These are phyloP conservation scores for Lapara coniferarum DNA, from an alignment of 2,888 invertebrate genomes.

Conservation along the genomic window DNA sequence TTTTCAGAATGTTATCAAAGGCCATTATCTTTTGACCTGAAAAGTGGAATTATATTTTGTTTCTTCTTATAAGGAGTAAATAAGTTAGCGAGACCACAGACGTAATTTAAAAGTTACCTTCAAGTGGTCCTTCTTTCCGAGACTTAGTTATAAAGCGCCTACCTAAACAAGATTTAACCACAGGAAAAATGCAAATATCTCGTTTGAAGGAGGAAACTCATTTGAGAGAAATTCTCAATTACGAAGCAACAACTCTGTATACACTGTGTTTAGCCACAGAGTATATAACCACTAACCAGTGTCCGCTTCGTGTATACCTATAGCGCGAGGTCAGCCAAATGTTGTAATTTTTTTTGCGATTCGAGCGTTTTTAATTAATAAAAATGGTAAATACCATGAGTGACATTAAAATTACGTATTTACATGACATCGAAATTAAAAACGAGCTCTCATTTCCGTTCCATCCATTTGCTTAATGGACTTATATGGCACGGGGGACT, in stretches of 20 bases:
- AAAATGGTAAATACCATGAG: conserved; percentile 56
- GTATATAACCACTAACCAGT: neutral
- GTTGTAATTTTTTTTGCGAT: conserved; percentile 47
- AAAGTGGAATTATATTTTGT: conserved; percentile 82
- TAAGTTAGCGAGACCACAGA: conserved; percentile 75
- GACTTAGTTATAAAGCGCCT: conserved; percentile 58
- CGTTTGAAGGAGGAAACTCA: conserved; percentile 52
- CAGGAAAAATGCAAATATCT: conserved; percentile 52
- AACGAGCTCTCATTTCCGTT: conserved; percentile 76
- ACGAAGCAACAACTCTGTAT: conserved; percentile 8
- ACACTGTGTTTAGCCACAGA: neutral
- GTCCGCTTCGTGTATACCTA: neutral
- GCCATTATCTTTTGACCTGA: conserved; percentile 82
- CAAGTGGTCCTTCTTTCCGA: conserved; percentile 60
- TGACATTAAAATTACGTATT: conserved; percentile 67
- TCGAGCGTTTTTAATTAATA: conserved; percentile 58
- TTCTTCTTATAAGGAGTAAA: conserved; percentile 78
- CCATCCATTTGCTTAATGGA: conserved; percentile 81
- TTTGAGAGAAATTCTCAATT: conserved; percentile 32
- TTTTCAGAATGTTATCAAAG: conserved; percentile 81
- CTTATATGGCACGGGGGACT: conserved; percentile 77
- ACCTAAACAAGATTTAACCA: conserved; percentile 59
- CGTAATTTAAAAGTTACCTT: conserved; percentile 77
- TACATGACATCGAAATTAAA: conserved; percentile 78
- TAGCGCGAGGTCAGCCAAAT: neutral